Evolutionary conservation across 2,113 vertebrate species (phyloP).

Genomic region (Pelecanus crispus): DNA sequence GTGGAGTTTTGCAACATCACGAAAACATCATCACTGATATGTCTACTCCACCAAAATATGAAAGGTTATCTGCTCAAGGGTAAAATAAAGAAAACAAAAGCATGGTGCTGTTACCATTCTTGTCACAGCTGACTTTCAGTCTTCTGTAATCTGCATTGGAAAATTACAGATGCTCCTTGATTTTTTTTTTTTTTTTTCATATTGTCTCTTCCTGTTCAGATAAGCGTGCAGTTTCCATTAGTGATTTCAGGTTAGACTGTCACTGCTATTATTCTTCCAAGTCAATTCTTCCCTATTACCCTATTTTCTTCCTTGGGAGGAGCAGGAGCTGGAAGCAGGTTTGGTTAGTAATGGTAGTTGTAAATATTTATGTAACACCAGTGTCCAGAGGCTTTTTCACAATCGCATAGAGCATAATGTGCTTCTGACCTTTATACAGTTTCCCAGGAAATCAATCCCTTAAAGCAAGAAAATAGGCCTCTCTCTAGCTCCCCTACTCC

Average conservation of each 20-base stretch:
- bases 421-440: conserved; percentile 35
- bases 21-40: background rate
- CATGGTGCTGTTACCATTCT: background rate
- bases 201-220: background rate
- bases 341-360: background rate
- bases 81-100: conserved; percentile 56
- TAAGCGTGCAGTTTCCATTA: background rate
- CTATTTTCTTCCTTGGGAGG: background rate
- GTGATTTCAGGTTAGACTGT: background rate
- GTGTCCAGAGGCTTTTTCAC: conserved; percentile 26
- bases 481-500: background rate
- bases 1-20: conserved; percentile 5
- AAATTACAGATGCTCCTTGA: conserved; percentile 40
- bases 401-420: background rate
- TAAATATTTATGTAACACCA: conserved; percentile 27
- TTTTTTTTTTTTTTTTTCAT: background rate
- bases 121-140: background rate
- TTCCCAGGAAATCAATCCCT: conserved; percentile 32
- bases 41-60: background rate
- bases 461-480: background rate
- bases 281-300: background rate
- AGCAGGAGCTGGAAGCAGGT: background rate
- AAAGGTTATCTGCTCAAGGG: conserved; percentile 58
- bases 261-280: background rate
- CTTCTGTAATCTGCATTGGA: background rate